Base-by-base conservation (phyloP, 1,140 invertebrate genomes). In the Hypothenemus hampei region DNA sequence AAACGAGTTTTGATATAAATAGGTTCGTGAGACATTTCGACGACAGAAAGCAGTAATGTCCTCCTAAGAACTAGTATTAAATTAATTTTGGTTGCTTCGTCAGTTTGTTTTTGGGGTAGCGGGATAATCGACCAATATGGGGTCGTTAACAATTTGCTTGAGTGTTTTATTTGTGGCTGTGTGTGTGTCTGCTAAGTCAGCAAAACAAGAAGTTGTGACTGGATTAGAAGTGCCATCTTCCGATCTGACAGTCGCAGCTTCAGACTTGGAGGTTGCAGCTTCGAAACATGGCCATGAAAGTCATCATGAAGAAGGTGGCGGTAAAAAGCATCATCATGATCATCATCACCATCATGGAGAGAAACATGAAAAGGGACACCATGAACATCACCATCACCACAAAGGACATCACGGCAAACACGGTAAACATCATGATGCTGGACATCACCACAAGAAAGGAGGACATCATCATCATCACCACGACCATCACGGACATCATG, bases 381-480 rank as follows among this genome's bases (percentile, higher is more conserved):
- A 84, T 53, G 77, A 75, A 1, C 73, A 81, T 44, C 82, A 85
- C 61, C 81, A 85, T 58, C 79, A 78, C 60, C 81, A 85, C 59
- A 80, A 84, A 58, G 81, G 80, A 0, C 79, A 82, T 37, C 81
- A 89, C 59, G 85, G 84, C 0, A 78, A 87, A 61, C 81, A 85
- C 56, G 83, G 81, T 21, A 82, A 85, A 66, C 81, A 85, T 59
- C 78, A 84, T 60, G 78, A 86, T 55, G 78, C 80, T 45, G 81
- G 82, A 1, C 82, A 87, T 65, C 80, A 89, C 63, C 78, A 79
- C 39, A 83, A 86, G 56, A 79, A 88, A 54, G 79, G 80, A 15
- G 86, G 85, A 0, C 81, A 87, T 61, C 82, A 87, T 62, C 86
- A 89, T 63, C 79, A 82, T 49, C 82, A 88, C 63, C 84, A 87